phyloP scores from a whole-genome alignment of 2,797 vertebrate genomes.

The Semotilus atromaculatus region DNA sequence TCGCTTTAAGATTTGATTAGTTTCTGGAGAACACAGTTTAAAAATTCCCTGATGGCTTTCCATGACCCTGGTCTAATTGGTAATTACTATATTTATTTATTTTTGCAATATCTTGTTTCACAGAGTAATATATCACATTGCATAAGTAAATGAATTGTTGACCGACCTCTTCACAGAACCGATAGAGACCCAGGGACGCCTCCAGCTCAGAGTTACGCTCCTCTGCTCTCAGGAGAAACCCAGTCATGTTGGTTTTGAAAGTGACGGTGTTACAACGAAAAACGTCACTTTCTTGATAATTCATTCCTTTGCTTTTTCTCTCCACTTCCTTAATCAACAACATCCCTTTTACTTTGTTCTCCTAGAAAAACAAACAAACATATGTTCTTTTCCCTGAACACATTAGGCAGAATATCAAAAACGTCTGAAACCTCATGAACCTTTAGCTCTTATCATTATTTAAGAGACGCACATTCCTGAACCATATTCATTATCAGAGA shows the following conservation, averaged over 20 bases:
- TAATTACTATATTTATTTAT: neutral
- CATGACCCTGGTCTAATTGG: neutral
- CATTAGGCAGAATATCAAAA: neutral
- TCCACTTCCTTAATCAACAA: conserved; percentile 81
- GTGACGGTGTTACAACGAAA: conserved; percentile 76
- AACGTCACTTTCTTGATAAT: conserved; percentile 73
- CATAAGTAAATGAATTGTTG: neutral
- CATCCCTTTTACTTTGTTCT: conserved; percentile 78
- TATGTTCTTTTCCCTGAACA: neutral
- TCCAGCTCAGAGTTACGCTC: conserved; percentile 79
- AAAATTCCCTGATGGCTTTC: neutral
- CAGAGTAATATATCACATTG: neutral
- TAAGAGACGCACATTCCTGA: neutral
- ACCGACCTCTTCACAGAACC: conserved; percentile 87
- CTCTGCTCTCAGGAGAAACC: conserved; percentile 82
- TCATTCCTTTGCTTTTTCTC: conserved; percentile 64
- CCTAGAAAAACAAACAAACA: conserved; percentile 70
- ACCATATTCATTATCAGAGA: neutral
- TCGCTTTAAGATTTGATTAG: neutral
- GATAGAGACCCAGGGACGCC: conserved; percentile 74
- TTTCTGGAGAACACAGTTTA: neutral
- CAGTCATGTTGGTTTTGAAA: conserved; percentile 82
- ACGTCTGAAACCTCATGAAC: conserved; percentile 3
- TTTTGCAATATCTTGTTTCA: neutral
- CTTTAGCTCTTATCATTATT: neutral